phyloP scores from a whole-genome alignment of 2,797 vertebrate species.

The Myotis pilosus region DNA sequence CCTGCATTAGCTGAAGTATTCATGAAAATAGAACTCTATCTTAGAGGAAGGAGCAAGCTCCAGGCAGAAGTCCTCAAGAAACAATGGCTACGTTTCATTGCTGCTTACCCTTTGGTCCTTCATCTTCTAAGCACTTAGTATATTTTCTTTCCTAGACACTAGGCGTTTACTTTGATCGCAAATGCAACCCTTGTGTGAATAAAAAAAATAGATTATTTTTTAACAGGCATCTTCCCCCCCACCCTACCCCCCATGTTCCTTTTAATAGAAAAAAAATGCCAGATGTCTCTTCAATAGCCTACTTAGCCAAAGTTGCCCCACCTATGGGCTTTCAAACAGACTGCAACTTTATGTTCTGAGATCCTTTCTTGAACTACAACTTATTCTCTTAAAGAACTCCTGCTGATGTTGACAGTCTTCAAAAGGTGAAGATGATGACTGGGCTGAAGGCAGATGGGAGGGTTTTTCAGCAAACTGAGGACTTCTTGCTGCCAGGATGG shows the following conservation, averaged over 20 bases:
- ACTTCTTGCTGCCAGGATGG: conserved; percentile 97
- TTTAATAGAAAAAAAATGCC: neutral
- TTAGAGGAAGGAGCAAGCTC: too few species aligned
- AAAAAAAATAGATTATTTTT: neutral
- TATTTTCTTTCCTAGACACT: neutral
- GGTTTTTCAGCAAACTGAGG: neutral
- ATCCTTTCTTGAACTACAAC: neutral
- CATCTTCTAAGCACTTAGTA: neutral
- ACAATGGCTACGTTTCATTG: neutral
- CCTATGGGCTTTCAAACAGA: neutral
- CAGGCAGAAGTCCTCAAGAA: neutral
- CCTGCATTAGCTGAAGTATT: neutral
- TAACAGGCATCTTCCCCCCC: neutral
- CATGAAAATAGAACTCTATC: neutral
- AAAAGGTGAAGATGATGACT: neutral
- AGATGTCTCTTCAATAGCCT: neutral
- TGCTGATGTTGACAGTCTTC: neutral
- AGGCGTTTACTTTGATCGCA: neutral
- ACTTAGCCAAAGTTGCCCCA: neutral
- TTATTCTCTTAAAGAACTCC: neutral
- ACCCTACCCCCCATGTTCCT: neutral
- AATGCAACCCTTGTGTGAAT: neutral
- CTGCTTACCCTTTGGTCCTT: neutral
- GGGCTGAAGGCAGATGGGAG: neutral
- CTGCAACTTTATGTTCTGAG: neutral